Conservation (phyloP, 2,888 invertebrate genomes). For the Anarsia innoxiella region DNA sequence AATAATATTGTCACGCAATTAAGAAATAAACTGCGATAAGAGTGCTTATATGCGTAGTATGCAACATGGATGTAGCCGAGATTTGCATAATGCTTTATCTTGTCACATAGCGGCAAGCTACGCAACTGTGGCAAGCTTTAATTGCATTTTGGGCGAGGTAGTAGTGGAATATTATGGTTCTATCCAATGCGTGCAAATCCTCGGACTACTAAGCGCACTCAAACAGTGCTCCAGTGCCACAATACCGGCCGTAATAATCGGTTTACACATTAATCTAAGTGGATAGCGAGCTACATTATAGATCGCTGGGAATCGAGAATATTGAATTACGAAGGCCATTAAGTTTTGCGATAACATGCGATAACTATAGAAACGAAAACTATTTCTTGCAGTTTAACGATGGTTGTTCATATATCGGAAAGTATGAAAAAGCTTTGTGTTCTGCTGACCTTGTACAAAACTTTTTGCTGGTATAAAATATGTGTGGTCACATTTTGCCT, state of each 20-base stretch:
- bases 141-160: conserved; percentile 54
- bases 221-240: too few relatives aligned
- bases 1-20: too few relatives aligned
- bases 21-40: conserved; percentile 3
- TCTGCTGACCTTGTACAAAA: too few relatives aligned
- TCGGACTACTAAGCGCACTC: not conserved
- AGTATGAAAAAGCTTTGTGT: not conserved
- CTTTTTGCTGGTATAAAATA: too few relatives aligned
- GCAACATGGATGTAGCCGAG: conserved; percentile 46
- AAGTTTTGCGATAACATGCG: not conserved
- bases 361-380: conserved; percentile 15
- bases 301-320: conserved; percentile 18
- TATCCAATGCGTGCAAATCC: conserved; percentile 30
- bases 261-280: conserved; percentile 3
- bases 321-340: conserved; percentile 12
- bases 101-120: conserved; percentile 52
- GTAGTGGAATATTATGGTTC: conserved; percentile 41
- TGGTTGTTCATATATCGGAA: not conserved
- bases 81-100: conserved; percentile 64
- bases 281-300: conserved; percentile 16
- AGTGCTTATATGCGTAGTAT: conserved; percentile 39
- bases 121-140: conserved; percentile 52
- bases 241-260: conserved; percentile 24
- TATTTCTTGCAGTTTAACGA: conserved; percentile 30
- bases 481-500: too few relatives aligned